A percentile compares a stretch with the other conserved stretches of the same genome.
phyloP scores from a whole-genome alignment of 2,888 invertebrate species.

The Ectemnius lituratus region DNA sequence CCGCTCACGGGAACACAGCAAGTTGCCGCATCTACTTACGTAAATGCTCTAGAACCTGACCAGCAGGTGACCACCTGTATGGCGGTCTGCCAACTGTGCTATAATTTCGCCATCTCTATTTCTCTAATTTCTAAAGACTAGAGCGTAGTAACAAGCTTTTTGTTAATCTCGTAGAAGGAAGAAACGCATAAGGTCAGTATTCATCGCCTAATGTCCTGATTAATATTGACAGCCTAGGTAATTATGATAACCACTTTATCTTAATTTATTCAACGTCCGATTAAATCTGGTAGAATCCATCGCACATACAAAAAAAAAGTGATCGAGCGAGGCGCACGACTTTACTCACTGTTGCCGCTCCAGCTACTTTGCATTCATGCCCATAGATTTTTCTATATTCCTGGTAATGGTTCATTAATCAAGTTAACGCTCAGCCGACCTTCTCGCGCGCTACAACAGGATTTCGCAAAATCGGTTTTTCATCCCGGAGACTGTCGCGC shows the following conservation, averaged over 20 bases:
- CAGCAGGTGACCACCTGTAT: constrained; percentile 38
- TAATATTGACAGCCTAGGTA: neutral
- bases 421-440: constrained; percentile 22
- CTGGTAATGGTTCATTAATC: constrained; percentile 44
- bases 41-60: constrained; percentile 60
- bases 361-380: constrained; percentile 48
- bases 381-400: constrained; percentile 41
- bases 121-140: too few relatives aligned
- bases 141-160: too few relatives aligned
- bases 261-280: constrained; percentile 6
- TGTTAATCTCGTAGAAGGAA: too few relatives aligned
- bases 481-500: constrained; percentile 3
- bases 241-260: constrained; percentile 3
- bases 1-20: constrained; percentile 47
- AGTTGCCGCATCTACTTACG: constrained; percentile 60
- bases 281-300: constrained; percentile 24
- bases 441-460: constrained; percentile 18
- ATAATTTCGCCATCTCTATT: too few relatives aligned
- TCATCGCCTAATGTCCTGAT: neutral
- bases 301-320: constrained; percentile 21
- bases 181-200: too few relatives aligned
- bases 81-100: too few relatives aligned
- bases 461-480: constrained; percentile 26
- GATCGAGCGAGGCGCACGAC: constrained; percentile 19
- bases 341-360: constrained; percentile 25